Conservation (phyloP, 2,888 invertebrate genomes). For the Zootermopsis nevadensis region DNA sequence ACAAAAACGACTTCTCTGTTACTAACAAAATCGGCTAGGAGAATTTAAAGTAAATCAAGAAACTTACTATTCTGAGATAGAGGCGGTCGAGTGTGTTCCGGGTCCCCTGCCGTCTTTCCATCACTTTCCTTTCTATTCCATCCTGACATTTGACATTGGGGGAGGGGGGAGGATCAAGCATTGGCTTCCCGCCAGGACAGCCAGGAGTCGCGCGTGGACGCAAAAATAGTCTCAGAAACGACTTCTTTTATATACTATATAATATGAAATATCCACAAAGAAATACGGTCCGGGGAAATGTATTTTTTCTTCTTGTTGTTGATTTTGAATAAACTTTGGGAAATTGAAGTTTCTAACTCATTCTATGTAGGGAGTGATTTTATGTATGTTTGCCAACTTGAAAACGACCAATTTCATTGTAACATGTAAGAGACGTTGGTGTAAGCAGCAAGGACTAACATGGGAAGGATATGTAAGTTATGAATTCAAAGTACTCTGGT, state of each 20-base stretch:
- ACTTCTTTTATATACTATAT: neutral
- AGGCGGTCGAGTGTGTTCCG: neutral
- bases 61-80: too few relatives aligned
- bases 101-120: neutral
- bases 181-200: slow-evolving; percentile 5
- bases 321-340: slow-evolving; percentile 1
- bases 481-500: too few relatives aligned
- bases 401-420: neutral
- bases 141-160: neutral
- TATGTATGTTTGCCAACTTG: neutral
- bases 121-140: neutral
- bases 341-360: slow-evolving; percentile 16
- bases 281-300: neutral
- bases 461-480: too few relatives aligned
- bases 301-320: neutral
- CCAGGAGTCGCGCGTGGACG: neutral
- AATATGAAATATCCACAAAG: slow-evolving; percentile 1
- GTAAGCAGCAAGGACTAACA: too few relatives aligned
- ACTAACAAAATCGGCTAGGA: too few relatives aligned
- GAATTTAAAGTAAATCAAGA: too few relatives aligned
- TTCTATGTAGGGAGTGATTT: neutral
- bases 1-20: too few relatives aligned
- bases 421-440: neutral
- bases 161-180: neutral
- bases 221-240: neutral